Conservation (phyloP, 2,888 invertebrate species). For the Furcula furcula region DNA sequence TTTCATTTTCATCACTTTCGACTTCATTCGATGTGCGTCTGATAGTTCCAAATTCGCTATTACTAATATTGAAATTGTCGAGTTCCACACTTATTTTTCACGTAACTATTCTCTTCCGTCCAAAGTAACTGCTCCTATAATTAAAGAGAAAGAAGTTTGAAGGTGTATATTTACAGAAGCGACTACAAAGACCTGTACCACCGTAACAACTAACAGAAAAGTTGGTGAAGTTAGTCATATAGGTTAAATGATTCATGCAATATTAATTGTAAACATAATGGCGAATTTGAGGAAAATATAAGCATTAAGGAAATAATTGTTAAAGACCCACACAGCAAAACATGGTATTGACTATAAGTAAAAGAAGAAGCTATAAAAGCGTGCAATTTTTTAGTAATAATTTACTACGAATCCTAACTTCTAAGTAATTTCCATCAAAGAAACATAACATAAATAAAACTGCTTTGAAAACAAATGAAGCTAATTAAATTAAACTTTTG, state of each 20-base stretch:
- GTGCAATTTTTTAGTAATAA: no score
- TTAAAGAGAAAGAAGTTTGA: conserved; percentile 63
- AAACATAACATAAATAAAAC: no score
- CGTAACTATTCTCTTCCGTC: conserved; percentile 25
- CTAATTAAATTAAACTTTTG: no score
- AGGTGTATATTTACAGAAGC: conserved; percentile 60
- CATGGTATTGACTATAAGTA: no score
- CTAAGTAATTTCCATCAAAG: no score
- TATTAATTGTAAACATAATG: conserved; percentile 12
- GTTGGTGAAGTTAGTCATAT: conserved; percentile 8
- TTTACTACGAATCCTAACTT: no score
- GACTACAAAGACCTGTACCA: conserved; percentile 17
- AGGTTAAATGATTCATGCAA: conserved; percentile 29
- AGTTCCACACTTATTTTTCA: conserved; percentile 24
- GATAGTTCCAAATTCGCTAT: conserved; percentile 31
- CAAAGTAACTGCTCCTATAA: conserved; percentile 45
- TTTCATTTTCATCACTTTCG: conserved; percentile 81
- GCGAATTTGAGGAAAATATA: conserved; percentile 20
- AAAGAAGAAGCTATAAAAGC: no score
- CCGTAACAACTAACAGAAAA: conserved; percentile 25
- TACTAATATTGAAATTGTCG: conserved; percentile 24
- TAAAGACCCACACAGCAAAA: not conserved
- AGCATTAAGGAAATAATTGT: conserved; percentile 8
- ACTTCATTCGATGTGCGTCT: conserved; percentile 68
- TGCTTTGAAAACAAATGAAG: no score